A percentile compares a stretch with the other conserved stretches of the same genome.
phyloP scores from a whole-genome alignment of 1,140 invertebrate species.

The Melanaphis sacchari region DNA sequence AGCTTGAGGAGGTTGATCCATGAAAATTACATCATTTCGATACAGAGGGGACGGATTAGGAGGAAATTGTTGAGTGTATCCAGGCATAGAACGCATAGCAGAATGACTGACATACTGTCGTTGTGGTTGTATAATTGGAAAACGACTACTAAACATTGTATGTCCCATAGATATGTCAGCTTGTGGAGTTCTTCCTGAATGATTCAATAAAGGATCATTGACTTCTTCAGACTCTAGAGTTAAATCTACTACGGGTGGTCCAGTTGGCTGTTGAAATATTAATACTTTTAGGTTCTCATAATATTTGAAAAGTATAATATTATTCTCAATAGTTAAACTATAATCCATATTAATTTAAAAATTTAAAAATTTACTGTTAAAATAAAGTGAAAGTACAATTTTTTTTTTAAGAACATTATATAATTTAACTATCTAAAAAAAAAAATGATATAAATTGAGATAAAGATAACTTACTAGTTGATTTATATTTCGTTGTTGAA shows the following conservation, averaged over 20 bases:
- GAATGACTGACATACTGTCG: conserved; percentile 51
- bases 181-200: conserved; percentile 35
- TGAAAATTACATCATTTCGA: conserved; percentile 53
- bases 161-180: conserved; percentile 36
- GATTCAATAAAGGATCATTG: conserved; percentile 58
- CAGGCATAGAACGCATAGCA: conserved; percentile 55
- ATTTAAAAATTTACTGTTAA: too few species aligned
- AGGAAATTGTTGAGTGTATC: conserved; percentile 60
- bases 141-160: conserved; percentile 41
- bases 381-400: too few species aligned
- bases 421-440: background rate
- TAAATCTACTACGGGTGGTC: conserved; percentile 68
- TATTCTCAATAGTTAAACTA: background rate
- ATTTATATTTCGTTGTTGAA: conserved; percentile 49
- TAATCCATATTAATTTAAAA: background rate
- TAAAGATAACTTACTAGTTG: conserved; percentile 24
- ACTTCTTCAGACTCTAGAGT: conserved; percentile 74
- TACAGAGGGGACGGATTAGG: conserved; percentile 58
- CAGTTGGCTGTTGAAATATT: conserved; percentile 43
- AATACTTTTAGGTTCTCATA: conserved; percentile 2
- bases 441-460: background rate
- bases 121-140: conserved; percentile 60
- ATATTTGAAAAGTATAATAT: background rate
- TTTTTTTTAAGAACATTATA: background rate
- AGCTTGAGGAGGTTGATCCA: conserved; percentile 48